phyloP scores from a whole-genome alignment of 2,888 invertebrate genomes.

The Sussaba pulchella region DNA sequence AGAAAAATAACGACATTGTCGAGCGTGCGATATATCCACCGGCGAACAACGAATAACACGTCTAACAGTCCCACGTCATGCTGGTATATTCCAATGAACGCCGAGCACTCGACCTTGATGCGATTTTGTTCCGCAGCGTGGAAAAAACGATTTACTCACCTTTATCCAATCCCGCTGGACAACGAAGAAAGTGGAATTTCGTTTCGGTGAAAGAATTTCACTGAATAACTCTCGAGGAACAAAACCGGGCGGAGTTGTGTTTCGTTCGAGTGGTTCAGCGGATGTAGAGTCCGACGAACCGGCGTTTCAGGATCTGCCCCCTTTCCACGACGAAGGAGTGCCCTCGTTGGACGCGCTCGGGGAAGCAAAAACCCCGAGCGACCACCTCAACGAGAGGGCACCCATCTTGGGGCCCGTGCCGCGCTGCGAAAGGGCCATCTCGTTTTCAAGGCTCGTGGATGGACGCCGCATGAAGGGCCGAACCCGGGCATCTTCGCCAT shows the following conservation, averaged over 20 bases:
- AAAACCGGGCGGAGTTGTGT: slow-evolving; percentile 48
- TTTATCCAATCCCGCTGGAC: slow-evolving; percentile 63
- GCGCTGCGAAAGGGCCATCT: slow-evolving; percentile 29
- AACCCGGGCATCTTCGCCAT: slow-evolving; percentile 69
- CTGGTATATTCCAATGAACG: slow-evolving; percentile 21
- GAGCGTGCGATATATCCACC: slow-evolving; percentile 30
- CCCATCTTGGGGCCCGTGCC: slow-evolving; percentile 76
- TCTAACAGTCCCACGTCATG: slow-evolving; percentile 37
- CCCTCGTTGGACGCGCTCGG: slow-evolving; percentile 42
- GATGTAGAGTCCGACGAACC: slow-evolving; percentile 45
- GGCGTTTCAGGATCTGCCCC: slow-evolving; percentile 62
- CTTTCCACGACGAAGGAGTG: slow-evolving; percentile 60
- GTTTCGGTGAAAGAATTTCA: slow-evolving; percentile 67
- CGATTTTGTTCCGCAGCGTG: slow-evolving; percentile 12
- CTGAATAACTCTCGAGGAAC: slow-evolving; percentile 55
- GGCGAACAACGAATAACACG: slow-evolving; percentile 39
- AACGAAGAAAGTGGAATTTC: slow-evolving; percentile 66
- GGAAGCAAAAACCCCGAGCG: slow-evolving; percentile 66
- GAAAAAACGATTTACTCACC: slow-evolving; percentile 43
- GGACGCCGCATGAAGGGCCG: slow-evolving; percentile 72
- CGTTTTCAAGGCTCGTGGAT: slow-evolving; percentile 67
- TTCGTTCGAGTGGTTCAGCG: slow-evolving; percentile 18
- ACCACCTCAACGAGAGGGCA: slow-evolving; percentile 74
- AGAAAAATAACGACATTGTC: slow-evolving; percentile 41
- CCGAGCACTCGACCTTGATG: slow-evolving; percentile 50